Conservation (phyloP, 2,888 invertebrate genomes). For the Diarsia mendica region DNA sequence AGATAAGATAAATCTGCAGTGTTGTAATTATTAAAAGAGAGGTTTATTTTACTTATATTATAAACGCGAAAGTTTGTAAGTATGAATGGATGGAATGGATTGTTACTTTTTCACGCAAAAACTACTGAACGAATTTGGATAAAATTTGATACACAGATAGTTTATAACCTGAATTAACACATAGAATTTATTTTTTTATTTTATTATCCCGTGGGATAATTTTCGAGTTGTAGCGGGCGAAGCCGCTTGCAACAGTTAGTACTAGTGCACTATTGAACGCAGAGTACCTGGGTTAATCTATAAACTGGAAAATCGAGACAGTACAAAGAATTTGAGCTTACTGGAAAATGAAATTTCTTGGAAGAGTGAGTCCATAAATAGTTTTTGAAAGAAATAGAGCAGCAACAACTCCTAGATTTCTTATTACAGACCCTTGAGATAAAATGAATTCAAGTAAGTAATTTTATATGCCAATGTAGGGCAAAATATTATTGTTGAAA, state of each 20-base stretch:
- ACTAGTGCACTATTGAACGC: too few relatives aligned
- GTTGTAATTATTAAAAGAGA: constrained; percentile 24
- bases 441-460: background rate
- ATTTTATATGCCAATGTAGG: background rate
- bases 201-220: too few relatives aligned
- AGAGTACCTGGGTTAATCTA: background rate
- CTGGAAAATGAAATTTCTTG: background rate
- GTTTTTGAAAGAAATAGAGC: background rate
- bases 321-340: too few relatives aligned
- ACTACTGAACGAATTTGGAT: too few relatives aligned
- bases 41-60: constrained; percentile 12
- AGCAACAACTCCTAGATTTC: background rate
- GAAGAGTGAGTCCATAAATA: background rate
- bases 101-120: too few relatives aligned
- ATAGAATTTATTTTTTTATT: too few relatives aligned
- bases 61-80: too few relatives aligned
- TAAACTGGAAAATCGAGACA: background rate
- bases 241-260: too few relatives aligned
- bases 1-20: background rate
- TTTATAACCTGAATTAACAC: too few relatives aligned
- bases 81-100: too few relatives aligned
- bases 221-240: too few relatives aligned
- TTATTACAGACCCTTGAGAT: background rate
- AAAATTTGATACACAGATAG: too few relatives aligned
- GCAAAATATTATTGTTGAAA: background rate